Base-by-base conservation (phyloP, 2,888 invertebrate species). In the Bibio marci region DNA sequence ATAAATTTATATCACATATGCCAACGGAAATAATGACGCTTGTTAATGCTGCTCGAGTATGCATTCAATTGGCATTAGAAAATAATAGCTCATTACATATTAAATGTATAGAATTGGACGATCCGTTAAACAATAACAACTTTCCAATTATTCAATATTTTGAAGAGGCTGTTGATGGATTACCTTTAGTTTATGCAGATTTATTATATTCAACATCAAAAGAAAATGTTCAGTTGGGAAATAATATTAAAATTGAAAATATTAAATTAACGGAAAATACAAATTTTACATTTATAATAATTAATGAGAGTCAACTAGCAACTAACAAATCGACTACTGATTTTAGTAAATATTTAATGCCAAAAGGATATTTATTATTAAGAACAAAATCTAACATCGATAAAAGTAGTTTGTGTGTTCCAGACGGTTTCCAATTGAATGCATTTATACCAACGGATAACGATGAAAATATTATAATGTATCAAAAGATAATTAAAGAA, bases 61-160 rank as follows among this genome's bases (percentile, higher is more conserved):
- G 73, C 50, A 62, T 80, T 6, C 87, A 87, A 55, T 53, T 83
- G 1, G 69, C 76, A 1, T 54, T 80, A 1, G 88, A 88, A 56
- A 87, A 86, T 52, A 55, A 67, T 2, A 66, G 69, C 39, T 64
- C 63, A 0, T 59, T 68, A 45, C 77, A 76, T 63, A 65, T 79
- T 1, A 76, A 70, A 54, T 58, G 61, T 30, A 62, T 73, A 17
- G 71, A 77, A 56, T 66, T 69, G 34, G 69, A 70, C 45, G 64
- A 64, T 69, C n/a, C n/a, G n/a, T n/a, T n/a, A n/a, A n/a, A n/a
- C n/a, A 57, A 54, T 5, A 63, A 66, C 37, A 61, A 56, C 7
- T 59, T 65, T 32, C 66, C 71, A 1, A 47, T 76, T 0, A 61
- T 76, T 1, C 67, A 69, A 3, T 46, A 62, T 11, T 64, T 85